Percentiles rank a stretch among this genome's conserved stretches.
These are phyloP conservation scores for Meganola albula DNA, from an alignment of 2,888 invertebrate species.

Conservation along the genomic window DNA sequence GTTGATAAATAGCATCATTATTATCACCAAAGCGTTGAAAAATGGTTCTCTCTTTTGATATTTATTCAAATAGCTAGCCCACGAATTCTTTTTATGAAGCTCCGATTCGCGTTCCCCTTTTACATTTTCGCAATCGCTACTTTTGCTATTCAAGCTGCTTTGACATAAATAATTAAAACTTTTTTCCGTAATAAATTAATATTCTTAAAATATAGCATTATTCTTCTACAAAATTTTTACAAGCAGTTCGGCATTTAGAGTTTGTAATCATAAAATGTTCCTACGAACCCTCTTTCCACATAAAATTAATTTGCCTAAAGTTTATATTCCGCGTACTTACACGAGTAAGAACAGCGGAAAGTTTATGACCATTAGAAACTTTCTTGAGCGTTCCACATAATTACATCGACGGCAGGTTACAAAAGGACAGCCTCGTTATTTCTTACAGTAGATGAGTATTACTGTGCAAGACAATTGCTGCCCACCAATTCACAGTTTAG, in stretches of 20 bases:
- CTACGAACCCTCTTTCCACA: too few species aligned
- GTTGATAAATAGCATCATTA: conserved; percentile 75
- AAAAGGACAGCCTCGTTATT: conserved; percentile 18
- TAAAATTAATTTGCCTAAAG: conserved; percentile 26
- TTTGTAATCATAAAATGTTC: too few species aligned
- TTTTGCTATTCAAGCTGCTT: conserved; percentile 21
- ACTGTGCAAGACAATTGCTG: too few species aligned
- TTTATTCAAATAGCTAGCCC: conserved; percentile 65
- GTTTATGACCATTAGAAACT: conserved; percentile 25
- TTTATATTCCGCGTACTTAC: conserved; percentile 19
- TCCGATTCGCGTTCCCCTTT: conserved; percentile 36
- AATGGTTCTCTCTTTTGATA: conserved; percentile 63
- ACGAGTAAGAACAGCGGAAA: conserved; percentile 16
- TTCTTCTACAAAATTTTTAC: too few species aligned
- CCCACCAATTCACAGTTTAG: too few species aligned
- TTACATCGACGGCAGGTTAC: conserved; percentile 13
- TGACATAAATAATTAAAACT: conserved; percentile 20
- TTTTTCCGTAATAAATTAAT: too few species aligned
- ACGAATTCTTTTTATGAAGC: conserved; percentile 50
- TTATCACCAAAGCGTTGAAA: conserved; percentile 68
- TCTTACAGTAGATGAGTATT: too few species aligned
- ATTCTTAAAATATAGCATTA: too few species aligned
- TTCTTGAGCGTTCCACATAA: conserved; percentile 20
- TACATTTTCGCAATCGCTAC: conserved; percentile 30
- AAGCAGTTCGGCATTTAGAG: too few species aligned